These are phyloP conservation scores for Apistogramma diplotaenia DNA, from an alignment of 2,113 vertebrate genomes.

Conservation along the genomic window DNA sequence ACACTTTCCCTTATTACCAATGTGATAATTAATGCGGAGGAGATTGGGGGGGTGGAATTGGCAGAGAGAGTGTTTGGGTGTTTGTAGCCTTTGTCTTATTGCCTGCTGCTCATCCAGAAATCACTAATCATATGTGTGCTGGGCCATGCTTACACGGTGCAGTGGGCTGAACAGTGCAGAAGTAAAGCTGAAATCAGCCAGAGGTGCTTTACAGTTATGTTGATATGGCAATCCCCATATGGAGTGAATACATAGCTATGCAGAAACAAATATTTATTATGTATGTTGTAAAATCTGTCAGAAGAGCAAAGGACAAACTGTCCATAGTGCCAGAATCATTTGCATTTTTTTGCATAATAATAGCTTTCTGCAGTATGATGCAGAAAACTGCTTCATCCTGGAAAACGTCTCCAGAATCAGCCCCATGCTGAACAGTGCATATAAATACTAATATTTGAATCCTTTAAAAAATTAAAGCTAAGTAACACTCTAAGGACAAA, in stretches of 20 bases:
- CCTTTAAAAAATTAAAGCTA: no score
- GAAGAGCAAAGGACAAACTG: background rate
- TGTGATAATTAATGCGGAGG: slow-evolving; percentile 45
- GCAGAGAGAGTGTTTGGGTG: background rate
- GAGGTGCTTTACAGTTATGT: background rate
- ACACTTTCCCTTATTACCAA: slow-evolving; percentile 46
- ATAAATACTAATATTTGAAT: no score
- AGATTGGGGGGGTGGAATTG: background rate
- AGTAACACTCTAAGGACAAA: no score
- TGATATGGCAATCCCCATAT: background rate
- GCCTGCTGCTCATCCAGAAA: background rate
- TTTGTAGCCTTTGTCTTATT: background rate
- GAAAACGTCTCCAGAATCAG: no score
- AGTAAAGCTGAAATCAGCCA: background rate
- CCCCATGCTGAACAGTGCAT: no score
- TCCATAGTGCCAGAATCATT: background rate
- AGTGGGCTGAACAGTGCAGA: background rate
- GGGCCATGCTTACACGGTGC: background rate
- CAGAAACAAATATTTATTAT: background rate
- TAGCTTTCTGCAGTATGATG: background rate
- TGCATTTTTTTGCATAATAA: background rate
- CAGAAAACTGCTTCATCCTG: background rate
- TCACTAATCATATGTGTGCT: background rate
- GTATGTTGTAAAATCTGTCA: background rate
- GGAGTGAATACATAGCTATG: background rate